A percentile compares a stretch with the other conserved stretches of the same genome.
phyloP scores from a whole-genome alignment of 2,113 vertebrate genomes.

The Gallinago media region DNA sequence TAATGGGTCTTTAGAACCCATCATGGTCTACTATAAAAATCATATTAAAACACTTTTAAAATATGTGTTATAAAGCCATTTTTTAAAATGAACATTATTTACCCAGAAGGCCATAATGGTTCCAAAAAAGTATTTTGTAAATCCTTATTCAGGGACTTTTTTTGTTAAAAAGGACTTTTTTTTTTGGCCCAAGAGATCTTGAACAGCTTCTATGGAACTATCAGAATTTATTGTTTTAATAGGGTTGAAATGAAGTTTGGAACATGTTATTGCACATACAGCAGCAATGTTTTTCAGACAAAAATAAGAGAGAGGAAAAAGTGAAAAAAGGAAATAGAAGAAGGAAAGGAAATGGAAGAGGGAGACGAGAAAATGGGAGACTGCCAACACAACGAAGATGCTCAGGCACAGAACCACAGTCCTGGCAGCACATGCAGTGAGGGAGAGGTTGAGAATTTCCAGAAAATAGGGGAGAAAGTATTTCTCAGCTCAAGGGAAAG shows the following conservation, averaged over 20 bases:
- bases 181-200: conserved; percentile 68
- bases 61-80: conserved; percentile 59
- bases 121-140: conserved; percentile 73
- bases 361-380: not conserved
- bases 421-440: not conserved
- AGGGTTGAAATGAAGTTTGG: conserved; percentile 52
- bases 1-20: conserved; percentile 70
- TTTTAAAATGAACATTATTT: conserved; percentile 75
- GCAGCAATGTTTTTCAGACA: not conserved
- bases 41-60: conserved; percentile 72
- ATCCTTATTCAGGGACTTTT: conserved; percentile 57
- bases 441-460: not conserved
- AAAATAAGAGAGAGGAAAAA: not conserved
- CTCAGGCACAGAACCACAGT: not conserved
- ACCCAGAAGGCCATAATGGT: conserved; percentile 74
- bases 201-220: conserved; percentile 65
- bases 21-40: conserved; percentile 57
- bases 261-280: conserved; percentile 2
- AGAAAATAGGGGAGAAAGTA: not conserved
- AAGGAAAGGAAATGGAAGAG: not conserved
- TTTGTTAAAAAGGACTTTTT: not conserved
- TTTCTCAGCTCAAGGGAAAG: not conserved
- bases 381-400: not conserved
- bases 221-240: conserved; percentile 74
- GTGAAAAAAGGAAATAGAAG: not conserved